Conservation (phyloP, 2,113 vertebrate species). For the Mustelus asterias region DNA sequence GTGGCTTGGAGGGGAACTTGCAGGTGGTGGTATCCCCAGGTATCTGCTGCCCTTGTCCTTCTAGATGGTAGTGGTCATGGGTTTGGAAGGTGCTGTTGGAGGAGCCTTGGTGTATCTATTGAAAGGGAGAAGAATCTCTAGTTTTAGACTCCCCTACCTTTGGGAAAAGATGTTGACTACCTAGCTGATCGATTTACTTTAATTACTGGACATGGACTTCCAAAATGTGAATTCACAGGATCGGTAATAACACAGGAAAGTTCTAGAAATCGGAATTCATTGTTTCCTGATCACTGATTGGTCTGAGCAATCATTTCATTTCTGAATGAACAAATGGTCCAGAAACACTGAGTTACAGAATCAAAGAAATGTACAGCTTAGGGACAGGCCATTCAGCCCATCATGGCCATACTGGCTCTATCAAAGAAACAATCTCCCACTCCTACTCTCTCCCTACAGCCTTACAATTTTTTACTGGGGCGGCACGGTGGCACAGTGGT, state of each 20-base stretch:
- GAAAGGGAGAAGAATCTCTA: too few relatives aligned
- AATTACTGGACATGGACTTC: background rate
- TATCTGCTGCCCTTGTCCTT: too few relatives aligned
- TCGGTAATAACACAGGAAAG: background rate
- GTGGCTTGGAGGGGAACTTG: too few relatives aligned
- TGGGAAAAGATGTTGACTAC: too few relatives aligned
- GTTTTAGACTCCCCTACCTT: too few relatives aligned
- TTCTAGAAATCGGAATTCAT: background rate
- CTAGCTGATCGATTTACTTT: background rate
- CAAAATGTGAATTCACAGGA: background rate
- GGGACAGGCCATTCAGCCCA: background rate
- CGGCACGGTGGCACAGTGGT: too few relatives aligned
- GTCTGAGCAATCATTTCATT: background rate
- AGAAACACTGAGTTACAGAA: background rate
- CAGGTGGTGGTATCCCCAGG: too few relatives aligned
- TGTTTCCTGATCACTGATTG: background rate
- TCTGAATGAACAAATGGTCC: background rate
- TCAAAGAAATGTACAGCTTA: background rate
- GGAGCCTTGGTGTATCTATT: too few relatives aligned
- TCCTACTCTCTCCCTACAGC: background rate
- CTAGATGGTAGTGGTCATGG: too few relatives aligned
- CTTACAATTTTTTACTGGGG: background rate
- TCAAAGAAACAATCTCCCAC: background rate
- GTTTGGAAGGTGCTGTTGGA: too few relatives aligned
- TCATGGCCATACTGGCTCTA: background rate